Percentiles rank a stretch among this genome's conserved stretches.
Evolutionary conservation across 2,113 vertebrate species (phyloP).

Genomic region (Eptesicus fuscus): DNA sequence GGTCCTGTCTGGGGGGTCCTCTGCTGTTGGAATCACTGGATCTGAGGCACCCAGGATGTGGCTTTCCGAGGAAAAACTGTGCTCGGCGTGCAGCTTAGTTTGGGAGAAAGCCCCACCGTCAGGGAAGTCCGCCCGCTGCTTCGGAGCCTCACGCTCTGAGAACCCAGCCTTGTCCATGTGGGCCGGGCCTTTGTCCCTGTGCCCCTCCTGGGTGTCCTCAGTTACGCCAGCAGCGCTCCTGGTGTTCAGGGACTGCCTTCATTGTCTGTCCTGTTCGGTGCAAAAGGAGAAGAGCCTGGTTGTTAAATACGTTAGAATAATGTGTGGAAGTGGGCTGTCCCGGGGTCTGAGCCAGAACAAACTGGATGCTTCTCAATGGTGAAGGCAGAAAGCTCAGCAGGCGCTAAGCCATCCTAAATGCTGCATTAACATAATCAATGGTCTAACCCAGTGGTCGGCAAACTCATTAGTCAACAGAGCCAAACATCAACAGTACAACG

Average conservation of each 20-base stretch:
- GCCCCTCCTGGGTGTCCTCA: slow-evolving; percentile 5
- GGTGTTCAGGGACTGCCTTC: slow-evolving; percentile 15
- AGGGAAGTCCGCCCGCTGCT: slow-evolving; percentile 88
- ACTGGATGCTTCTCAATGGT: not conserved
- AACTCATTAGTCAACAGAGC: too few species aligned
- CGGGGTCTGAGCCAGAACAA: not conserved
- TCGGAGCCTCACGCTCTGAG: slow-evolving; percentile 79
- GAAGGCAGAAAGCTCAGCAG: not conserved
- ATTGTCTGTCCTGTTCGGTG: slow-evolving; percentile 19
- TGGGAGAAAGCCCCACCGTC: slow-evolving; percentile 75
- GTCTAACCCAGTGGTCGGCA: not conserved
- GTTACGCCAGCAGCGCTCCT: not conserved
- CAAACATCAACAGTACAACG: too few species aligned
- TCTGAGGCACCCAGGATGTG: not conserved
- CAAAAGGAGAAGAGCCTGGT: slow-evolving; percentile 32
- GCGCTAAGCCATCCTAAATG: not conserved
- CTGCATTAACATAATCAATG: not conserved
- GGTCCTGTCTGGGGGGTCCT: slow-evolving; percentile 3
- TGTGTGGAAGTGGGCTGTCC: not conserved
- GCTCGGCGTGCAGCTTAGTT: not conserved
- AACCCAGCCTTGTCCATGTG: slow-evolving; percentile 58
- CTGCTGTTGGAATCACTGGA: not conserved
- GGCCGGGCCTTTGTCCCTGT: not conserved
- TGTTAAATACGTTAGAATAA: not conserved
- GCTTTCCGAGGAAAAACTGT: not conserved